These are phyloP conservation scores for Caiman crocodilus DNA, from an alignment of 2,797 vertebrate genomes.

Conservation along the genomic window DNA sequence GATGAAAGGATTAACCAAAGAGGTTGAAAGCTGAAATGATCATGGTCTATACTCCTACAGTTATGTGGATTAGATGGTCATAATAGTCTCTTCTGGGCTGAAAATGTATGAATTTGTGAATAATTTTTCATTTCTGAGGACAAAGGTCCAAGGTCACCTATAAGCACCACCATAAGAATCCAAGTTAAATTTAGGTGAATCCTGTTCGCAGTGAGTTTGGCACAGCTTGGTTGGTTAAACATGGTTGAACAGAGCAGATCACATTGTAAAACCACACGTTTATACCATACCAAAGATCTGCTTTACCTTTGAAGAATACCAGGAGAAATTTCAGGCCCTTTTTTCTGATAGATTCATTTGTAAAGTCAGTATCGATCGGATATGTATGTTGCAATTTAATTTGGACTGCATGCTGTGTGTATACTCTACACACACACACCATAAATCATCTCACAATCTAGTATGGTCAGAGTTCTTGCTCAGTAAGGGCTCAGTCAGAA, in stretches of 20 bases:
- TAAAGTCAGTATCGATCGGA: background rate
- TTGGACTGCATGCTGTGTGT: background rate
- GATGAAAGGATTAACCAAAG: no score
- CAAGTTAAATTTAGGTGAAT: background rate
- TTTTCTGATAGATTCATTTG: background rate
- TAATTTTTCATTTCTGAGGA: no score
- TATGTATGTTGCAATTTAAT: background rate
- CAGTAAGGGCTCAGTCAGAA: background rate
- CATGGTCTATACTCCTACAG: no score
- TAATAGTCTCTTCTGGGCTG: no score
- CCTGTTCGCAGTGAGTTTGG: background rate
- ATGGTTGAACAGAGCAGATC: background rate
- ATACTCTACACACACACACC: background rate
- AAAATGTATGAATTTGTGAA: no score
- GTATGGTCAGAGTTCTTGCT: background rate
- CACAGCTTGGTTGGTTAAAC: background rate
- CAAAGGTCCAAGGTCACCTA: no score
- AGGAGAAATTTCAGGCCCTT: background rate
- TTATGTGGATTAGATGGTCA: no score
- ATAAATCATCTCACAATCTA: background rate
- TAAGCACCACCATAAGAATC: no score
- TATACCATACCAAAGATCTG: background rate
- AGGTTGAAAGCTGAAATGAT: no score
- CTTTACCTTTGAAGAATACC: background rate
- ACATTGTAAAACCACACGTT: background rate